phyloP scores from a whole-genome alignment of 1,140 invertebrate species.

The Doryteuthis pealeii region DNA sequence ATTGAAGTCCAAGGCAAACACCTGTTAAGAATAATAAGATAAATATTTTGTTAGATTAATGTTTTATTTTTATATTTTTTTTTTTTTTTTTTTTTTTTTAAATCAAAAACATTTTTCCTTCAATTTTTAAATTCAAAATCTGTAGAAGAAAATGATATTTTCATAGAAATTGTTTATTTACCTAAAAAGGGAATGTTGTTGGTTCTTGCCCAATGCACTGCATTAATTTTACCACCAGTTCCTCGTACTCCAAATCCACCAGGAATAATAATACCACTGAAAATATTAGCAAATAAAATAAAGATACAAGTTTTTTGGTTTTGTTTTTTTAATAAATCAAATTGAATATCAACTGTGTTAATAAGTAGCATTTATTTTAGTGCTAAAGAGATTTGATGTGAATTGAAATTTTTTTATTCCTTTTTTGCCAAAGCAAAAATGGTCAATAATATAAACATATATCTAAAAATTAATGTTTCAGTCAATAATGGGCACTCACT shows the following conservation, averaged over 20 bases:
- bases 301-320: not conserved
- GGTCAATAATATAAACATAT: too few relatives aligned
- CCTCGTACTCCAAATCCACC: conserved; percentile 96
- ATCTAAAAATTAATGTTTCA: too few relatives aligned
- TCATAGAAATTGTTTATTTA: conserved; percentile 20
- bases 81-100: too few relatives aligned
- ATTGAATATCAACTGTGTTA: not conserved
- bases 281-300: conserved; percentile 20
- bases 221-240: conserved; percentile 93
- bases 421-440: too few relatives aligned
- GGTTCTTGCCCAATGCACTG: conserved; percentile 88
- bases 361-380: not conserved
- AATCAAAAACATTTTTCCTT: too few relatives aligned
- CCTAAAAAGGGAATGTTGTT: conserved; percentile 88
- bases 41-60: not conserved
- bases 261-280: conserved; percentile 86
- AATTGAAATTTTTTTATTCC: too few relatives aligned
- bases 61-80: too few relatives aligned
- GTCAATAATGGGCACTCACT: too few relatives aligned
- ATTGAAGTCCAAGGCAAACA: conserved; percentile 96
- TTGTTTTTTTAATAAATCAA: not conserved
- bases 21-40: conserved; percentile 57
- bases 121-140: too few relatives aligned
- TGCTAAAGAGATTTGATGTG: too few relatives aligned
- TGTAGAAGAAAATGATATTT: too few relatives aligned